phyloP scores from a whole-genome alignment of 2,888 invertebrate species.

The Dasysyrphus albostriatus region DNA sequence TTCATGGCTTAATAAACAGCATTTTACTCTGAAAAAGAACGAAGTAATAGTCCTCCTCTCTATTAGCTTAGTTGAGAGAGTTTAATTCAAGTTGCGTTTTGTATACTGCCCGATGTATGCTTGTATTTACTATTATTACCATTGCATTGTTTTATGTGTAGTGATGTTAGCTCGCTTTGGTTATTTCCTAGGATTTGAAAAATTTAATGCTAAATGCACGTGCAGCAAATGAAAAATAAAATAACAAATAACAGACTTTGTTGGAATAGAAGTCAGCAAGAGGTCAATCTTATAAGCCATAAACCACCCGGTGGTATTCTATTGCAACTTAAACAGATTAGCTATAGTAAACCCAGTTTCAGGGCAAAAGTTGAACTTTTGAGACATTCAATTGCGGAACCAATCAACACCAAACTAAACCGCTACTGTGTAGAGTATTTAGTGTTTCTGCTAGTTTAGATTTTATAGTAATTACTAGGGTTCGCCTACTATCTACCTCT shows the following conservation, averaged over 20 bases:
- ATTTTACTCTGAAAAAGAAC: not conserved
- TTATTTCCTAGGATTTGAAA: not conserved
- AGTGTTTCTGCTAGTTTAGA: not conserved
- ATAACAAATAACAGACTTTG: not conserved
- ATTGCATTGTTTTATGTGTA: not conserved
- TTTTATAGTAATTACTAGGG: not conserved
- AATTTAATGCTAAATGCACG: constrained; percentile 3
- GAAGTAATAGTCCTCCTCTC: not conserved
- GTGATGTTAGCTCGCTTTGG: not conserved
- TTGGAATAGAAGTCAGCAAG: not conserved
- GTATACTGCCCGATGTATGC: not conserved
- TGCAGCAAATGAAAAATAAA: not conserved
- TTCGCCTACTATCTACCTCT: too few species aligned
- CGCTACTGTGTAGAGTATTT: not conserved
- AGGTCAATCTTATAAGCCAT: not conserved
- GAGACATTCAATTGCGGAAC: not conserved
- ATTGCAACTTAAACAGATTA: not conserved
- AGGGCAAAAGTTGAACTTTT: not conserved
- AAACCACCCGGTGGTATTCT: not conserved
- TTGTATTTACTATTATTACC: not conserved
- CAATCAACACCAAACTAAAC: not conserved
- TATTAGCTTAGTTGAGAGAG: not conserved
- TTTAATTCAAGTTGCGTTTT: not conserved
- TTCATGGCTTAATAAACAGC: constrained; percentile 25
- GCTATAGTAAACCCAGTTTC: not conserved